Base-by-base conservation (phyloP, 2,888 invertebrate species). In the Thecophora atra region DNA sequence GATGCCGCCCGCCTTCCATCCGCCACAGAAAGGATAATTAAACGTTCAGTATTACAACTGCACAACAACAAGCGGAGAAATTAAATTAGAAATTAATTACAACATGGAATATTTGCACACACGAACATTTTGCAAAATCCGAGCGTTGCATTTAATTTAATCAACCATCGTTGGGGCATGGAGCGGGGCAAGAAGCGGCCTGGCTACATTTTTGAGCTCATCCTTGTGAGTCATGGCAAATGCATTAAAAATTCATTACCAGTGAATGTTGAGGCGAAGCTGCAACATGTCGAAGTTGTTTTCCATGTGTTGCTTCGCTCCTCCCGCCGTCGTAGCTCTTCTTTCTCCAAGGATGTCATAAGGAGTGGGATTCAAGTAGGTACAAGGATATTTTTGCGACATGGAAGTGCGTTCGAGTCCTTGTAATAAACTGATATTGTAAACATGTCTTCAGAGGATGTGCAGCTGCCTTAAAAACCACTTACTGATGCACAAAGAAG, bases 161-260 rank as follows among this genome's bases (percentile, higher is more conserved):
- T 66, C 66, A 66, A 52, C 19, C 28, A n/a, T 3, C 19, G 30
- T 13, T 19, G 54, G 3, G 11, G 21, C 21, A 3, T 7, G 54
- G 54, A 54, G n/a, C 21, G 54, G 54, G 8, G 54, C 1, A n/a
- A 21, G 6, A 28, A 5, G 58, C 5, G 15, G 24, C 26, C n/a
- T n/a, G n/a, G 28, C n/a, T 19, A 52, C 54, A 67, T 67, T 52
- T 52, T 67, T 67, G 64, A 19, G n/a, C n/a, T 28, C 37, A 67
- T 70, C 44, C 66, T 73, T 42, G 54, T 58, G 72, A 47, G 47
- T n/a, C 24, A 15, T 24, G 42, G 58, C 7, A 44, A 70, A 70
- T 70, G 73, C 73, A 70, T 73, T 73, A 73, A 73, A 73, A 73
- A 70, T 73, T 65, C 67, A 72, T 72, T 51, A 54, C 13, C 52